Evolutionary conservation across 2,113 vertebrate species (phyloP), one percentile per base, ranked within the genome.

Genomic region (Penelope pileata): DNA sequence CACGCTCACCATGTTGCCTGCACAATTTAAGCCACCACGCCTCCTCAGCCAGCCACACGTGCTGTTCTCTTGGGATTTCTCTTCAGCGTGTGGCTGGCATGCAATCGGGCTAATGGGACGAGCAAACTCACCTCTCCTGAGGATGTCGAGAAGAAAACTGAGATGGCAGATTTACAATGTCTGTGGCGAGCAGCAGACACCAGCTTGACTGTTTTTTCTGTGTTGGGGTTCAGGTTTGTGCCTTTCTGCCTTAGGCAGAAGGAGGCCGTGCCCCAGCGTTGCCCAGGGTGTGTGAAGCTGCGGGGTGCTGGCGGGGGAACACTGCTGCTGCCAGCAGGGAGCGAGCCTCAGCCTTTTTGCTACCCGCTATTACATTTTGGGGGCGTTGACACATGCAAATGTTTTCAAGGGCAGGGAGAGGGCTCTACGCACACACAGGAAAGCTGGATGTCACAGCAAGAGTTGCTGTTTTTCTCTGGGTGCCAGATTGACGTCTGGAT

Each of bases 171-270:
- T 77, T 51, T 27, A 18, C 43, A 67, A 59, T 9, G 2, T 11
- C 42, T 50, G 7, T 4, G 2, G 48, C 38, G 50, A 9, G 24
- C 7, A 45, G 34, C 45, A 70, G 48, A 56, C 12, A 50, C 3
- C 12, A 53, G 30, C 42, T 66, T 16, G 47, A 30, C 50, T 42
- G 40, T 16, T 79, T 27, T 66, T 50, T 48, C 18, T 17, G 0
- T 4, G 1, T 72, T 59, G 60, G 13, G 9, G 12, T 38, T 51
- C 43, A 36, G 12, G 18, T 56, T 51, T 75, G 29, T 40, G 34
- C 23, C 38, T 0, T 3, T 36, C 56, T 47, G 3, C 36, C 34
- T 0, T 12, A 26, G 0, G 23, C 8, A 32, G 34, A 62, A 64
- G 40, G 79, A 69, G 14, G 17, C 19, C 14, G 17, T 21, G 10